Conservation (phyloP, 1,140 invertebrate genomes). For the Diuraphis noxia region DNA sequence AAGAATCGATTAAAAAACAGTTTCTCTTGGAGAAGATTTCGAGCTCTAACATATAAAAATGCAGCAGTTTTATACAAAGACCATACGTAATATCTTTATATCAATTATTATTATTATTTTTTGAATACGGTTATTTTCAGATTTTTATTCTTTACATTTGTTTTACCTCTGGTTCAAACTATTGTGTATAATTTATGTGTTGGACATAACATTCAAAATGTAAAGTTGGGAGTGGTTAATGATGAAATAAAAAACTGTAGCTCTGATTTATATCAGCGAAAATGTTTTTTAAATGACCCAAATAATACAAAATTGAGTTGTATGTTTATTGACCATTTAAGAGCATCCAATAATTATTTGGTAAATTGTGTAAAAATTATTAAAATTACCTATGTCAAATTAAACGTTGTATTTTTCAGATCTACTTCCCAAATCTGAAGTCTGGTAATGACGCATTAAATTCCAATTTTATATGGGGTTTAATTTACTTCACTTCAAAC, state of each 20-base stretch:
- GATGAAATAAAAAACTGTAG: constrained; percentile 66
- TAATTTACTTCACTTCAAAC: constrained; percentile 27
- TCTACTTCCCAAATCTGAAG: not conserved
- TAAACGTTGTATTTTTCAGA: not conserved
- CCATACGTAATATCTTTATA: not conserved
- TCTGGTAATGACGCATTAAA: constrained; percentile 13
- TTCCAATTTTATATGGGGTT: not conserved
- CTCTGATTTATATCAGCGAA: not conserved
- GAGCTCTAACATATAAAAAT: constrained; percentile 33
- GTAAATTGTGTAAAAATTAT: not conserved
- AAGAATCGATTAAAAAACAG: not conserved
- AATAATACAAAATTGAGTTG: constrained; percentile 33
- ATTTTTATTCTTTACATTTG: constrained; percentile 85
- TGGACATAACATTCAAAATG: constrained; percentile 81
- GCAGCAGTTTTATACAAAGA: constrained; percentile 31
- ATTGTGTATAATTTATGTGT: constrained; percentile 91
- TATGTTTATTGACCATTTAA: constrained; percentile 25
- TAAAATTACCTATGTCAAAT: not conserved
- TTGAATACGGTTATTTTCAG: constrained; percentile 61
- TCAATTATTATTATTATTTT: not conserved
- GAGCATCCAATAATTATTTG: not conserved
- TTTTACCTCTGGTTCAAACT: constrained; percentile 87
- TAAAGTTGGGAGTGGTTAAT: constrained; percentile 83
- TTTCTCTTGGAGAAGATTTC: constrained; percentile 43
- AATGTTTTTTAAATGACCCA: constrained; percentile 2